Percentiles rank a stretch among this genome's conserved stretches.
These are phyloP conservation scores for Cynodonichthys magdalenae DNA, from an alignment of 2,797 vertebrate genomes.

Conservation along the genomic window DNA sequence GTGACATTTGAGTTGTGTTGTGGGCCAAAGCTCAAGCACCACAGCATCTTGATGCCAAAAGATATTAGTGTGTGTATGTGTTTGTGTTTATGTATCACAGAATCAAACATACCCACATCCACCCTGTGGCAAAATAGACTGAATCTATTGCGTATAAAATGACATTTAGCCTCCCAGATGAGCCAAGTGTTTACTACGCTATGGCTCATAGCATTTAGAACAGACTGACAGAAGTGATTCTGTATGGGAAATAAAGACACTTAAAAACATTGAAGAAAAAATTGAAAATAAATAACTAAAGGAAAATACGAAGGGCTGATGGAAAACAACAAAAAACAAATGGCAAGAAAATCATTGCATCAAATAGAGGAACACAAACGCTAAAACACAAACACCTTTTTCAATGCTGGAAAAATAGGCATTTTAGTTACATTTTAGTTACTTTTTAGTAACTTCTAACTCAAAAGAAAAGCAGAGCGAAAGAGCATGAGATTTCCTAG, in stretches of 20 bases:
- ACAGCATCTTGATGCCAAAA: conserved; percentile 45
- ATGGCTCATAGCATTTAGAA: conserved; percentile 32
- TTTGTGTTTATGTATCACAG: conserved; percentile 38
- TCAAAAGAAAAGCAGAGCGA: conserved; percentile 29
- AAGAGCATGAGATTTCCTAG: conserved; percentile 31
- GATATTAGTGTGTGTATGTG: conserved; percentile 29
- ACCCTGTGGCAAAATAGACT: conserved; percentile 55
- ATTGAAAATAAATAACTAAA: conserved; percentile 31
- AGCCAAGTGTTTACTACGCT: conserved; percentile 33
- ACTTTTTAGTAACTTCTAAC: conserved; percentile 17
- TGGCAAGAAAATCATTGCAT: conserved; percentile 20
- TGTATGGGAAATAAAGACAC: background rate
- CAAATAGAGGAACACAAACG: conserved; percentile 23
- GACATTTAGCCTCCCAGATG: conserved; percentile 61
- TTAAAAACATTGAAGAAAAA: conserved; percentile 21
- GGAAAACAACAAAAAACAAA: conserved; percentile 22
- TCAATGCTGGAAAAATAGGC: conserved; percentile 29
- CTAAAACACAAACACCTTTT: conserved; percentile 26
- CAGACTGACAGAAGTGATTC: background rate
- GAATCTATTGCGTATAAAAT: conserved; percentile 53
- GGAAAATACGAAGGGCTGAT: conserved; percentile 15
- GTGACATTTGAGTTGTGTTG: conserved; percentile 67
- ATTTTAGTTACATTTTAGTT: conserved; percentile 30
- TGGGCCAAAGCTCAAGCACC: conserved; percentile 57
- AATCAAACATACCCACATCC: conserved; percentile 50